Evolutionary conservation across 2,888 invertebrate species (phyloP).

Genomic region (Hypercompe scribonia): DNA sequence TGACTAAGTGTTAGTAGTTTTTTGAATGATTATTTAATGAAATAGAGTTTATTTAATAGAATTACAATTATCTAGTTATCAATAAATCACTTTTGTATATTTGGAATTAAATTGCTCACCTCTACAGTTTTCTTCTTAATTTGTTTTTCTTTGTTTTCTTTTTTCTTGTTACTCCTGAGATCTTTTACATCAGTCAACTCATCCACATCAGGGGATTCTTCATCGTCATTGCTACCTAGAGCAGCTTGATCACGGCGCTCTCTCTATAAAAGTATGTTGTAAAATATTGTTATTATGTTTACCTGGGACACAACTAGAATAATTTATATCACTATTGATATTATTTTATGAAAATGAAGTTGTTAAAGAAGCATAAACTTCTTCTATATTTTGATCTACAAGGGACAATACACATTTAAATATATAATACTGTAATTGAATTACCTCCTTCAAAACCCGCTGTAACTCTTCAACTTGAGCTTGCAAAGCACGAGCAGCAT

Average conservation of each 20-base stretch:
- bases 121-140: constrained; percentile 77
- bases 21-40: no score
- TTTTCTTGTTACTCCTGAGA: constrained; percentile 83
- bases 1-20: neutral
- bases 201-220: constrained; percentile 67
- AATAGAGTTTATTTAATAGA: no score
- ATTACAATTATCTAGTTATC: no score
- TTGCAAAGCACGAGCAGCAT: constrained; percentile 76
- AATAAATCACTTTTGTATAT: neutral
- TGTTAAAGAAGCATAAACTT: neutral
- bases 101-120: constrained; percentile 49
- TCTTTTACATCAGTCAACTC: constrained; percentile 81
- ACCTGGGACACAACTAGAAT: neutral
- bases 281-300: neutral
- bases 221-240: constrained; percentile 59
- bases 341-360: neutral
- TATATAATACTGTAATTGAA: constrained; percentile 1
- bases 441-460: constrained; percentile 81
- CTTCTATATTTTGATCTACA: neutral
- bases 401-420: neutral
- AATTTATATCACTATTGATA: neutral
- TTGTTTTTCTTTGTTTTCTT: constrained; percentile 84
- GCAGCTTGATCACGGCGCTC: constrained; percentile 76
- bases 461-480: constrained; percentile 83
- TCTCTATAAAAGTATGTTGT: constrained; percentile 54